These are phyloP conservation scores for Quiscalus mexicanus DNA, from an alignment of 2,113 vertebrate species.

Conservation along the genomic window DNA sequence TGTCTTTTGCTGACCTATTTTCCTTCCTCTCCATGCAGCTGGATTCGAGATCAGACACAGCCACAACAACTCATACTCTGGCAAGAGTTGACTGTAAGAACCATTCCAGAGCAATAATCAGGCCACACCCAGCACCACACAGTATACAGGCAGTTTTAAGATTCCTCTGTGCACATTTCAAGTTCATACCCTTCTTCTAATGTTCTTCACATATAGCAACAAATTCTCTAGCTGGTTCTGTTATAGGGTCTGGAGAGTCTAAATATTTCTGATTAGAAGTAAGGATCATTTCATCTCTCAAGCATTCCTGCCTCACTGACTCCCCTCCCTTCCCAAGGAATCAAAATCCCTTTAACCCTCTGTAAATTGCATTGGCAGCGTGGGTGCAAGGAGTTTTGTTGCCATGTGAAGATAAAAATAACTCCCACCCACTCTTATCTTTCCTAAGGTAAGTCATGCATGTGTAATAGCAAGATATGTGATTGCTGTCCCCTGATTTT, in stretches of 20 bases:
- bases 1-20: not conserved
- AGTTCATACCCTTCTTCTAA: not conserved
- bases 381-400: not conserved
- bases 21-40: not conserved
- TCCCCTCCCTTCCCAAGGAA: not conserved
- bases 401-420: conserved; percentile 21
- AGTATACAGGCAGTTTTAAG: not conserved
- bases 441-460: conserved; percentile 6
- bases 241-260: not conserved
- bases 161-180: not conserved
- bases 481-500: not conserved
- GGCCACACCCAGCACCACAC: not conserved
- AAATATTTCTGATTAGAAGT: conserved; percentile 10
- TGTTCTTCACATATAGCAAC: not conserved
- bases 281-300: not conserved
- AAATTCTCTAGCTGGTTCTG: not conserved
- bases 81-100: not conserved
- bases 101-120: not conserved
- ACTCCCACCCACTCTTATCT: not conserved
- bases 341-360: not conserved
- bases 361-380: not conserved
- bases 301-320: not conserved
- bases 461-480: not conserved
- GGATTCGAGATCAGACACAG: not conserved
- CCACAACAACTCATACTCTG: not conserved